Conservation (phyloP, 2,888 invertebrate genomes). For the Chydorus sphaericus region DNA sequence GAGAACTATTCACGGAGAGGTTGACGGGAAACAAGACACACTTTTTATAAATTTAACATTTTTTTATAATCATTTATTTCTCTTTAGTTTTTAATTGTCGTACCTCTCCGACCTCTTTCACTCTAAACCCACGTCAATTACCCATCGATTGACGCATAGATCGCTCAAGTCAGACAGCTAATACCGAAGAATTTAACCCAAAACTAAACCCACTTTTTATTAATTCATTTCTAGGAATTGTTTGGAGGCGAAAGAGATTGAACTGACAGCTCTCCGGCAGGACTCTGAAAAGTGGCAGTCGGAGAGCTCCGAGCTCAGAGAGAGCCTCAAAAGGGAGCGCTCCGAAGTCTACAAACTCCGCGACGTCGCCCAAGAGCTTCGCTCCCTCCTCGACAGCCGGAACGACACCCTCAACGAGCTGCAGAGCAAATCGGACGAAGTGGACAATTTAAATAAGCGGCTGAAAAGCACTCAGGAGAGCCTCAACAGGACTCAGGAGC, state of each 20-base stretch:
- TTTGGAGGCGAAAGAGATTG: constrained; percentile 5
- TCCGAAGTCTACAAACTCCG: constrained; percentile 19
- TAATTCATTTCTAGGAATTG: neutral
- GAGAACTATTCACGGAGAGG: too few species aligned
- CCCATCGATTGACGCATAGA: too few species aligned
- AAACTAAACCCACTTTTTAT: too few species aligned
- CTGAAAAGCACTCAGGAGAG: constrained; percentile 17
- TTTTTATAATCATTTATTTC: too few species aligned
- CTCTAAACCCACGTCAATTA: too few species aligned
- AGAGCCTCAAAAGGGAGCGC: constrained; percentile 9
- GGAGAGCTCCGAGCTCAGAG: neutral
- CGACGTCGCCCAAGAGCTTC: constrained; percentile 20
- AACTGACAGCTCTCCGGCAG: neutral
- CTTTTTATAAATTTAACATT: too few species aligned
- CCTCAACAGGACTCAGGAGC: constrained; percentile 35
- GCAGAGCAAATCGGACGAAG: constrained; percentile 33
- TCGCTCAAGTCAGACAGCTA: too few species aligned
- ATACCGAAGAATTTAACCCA: too few species aligned
- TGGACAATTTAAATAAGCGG: constrained; percentile 36
- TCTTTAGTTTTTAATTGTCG: too few species aligned
- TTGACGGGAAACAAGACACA: too few species aligned
- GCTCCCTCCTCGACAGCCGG: constrained; percentile 19
- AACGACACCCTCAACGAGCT: constrained; percentile 29
- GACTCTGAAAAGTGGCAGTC: neutral
- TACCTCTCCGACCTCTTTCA: too few species aligned